Evolutionary conservation across 64 coral and sea anemone genomes (phyloP), one percentile per base, ranked within the genome.

Genomic region (Stichodactyla mertensii): DNA sequence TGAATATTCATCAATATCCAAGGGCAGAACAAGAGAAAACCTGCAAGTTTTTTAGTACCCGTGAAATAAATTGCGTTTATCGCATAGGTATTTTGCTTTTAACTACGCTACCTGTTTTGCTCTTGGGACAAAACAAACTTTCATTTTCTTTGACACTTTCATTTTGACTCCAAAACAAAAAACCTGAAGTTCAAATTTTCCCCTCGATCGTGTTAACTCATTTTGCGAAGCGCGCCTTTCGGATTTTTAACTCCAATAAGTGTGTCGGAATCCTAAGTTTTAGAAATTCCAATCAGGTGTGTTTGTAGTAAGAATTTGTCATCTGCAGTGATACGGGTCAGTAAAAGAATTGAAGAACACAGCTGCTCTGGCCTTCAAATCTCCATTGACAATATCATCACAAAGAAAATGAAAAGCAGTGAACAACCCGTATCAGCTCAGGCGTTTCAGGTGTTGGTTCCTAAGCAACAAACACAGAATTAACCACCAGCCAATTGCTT

Each of bases 1-100:
- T 81, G 78, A 81, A 81, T 81, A 81, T 81, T 81, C 51, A 81
- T 81, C 27, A 81, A 81, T 81, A 81, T 15, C 51, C 6, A 81
- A 18, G 18, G 7, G 4, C 78, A 53, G 12, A 81, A 81, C 78
- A 81, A 81, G 51, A 81, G 78, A 81, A 81, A 81, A 81, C 78
- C 78, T 9, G 78, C 13, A 51, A 79, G 16, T 5, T 20, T 19
- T 52, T 53, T 53, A 81, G 53, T 55, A 81, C 78, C 78, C 5
- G 78, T 22, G 53, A 81, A 81, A 4, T 4, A 20, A 15, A 53
- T 81, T 81, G 78, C 55, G 51, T 54, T 52, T 16, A 81, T 15
- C 31, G 12, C 53, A 53, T 55, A 81, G 78, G 52, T 81, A 81
- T 81, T 81, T 81, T 81, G 2, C 78, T 81, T 52, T 52, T 20